Evolutionary conservation across 2,888 invertebrate genomes (phyloP), one percentile per base, ranked within the genome.

Genomic region (Amiota minor): DNA sequence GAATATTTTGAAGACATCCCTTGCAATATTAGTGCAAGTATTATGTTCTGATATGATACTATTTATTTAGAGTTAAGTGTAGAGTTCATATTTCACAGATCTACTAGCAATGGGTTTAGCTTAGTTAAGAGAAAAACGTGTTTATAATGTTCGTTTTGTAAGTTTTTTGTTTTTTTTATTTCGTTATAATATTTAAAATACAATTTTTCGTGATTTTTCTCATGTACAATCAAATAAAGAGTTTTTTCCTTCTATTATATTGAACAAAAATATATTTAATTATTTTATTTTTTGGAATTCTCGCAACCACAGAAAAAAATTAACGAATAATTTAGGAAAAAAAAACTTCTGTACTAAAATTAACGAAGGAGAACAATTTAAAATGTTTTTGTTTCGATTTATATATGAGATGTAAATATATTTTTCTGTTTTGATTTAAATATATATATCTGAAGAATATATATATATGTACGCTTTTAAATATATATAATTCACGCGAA

Each of bases 211-310:
- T 35, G 35, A 0, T 62, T 45, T 45, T n/a, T 62, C n/a, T 62
- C 62, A 62, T 62, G 45, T 62, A 62, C 62, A 62, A 46, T 62
- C 62, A 62, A 62, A 62, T 16, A 62, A n/a, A 12, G 16, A 53
- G 1, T 53, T 53, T 53, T 16, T 53, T 53, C 16, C 16, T 14
- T 16, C 14, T 16, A 11, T 53, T 9, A 50, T 53, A 53, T 53
- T 35, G 35, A 35, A 35, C 35, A 35, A n/a, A 53, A 53, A 14
- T 53, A n/a, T 53, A n/a, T n/a, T n/a, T n/a, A n/a, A n/a, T 16
- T 53, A 16, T 16, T 16, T 53, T 53, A 53, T 53, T n/a, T n/a
- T 45, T 23, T 62, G 62, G 62, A 62, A 62, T 35, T 62, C 45
- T 62, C 62, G 45, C 59, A 11, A 9, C 11, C 11, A 20, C n/a